Evolutionary conservation across 1,140 invertebrate species (phyloP).

Genomic region (Drosophila sechellia): DNA sequence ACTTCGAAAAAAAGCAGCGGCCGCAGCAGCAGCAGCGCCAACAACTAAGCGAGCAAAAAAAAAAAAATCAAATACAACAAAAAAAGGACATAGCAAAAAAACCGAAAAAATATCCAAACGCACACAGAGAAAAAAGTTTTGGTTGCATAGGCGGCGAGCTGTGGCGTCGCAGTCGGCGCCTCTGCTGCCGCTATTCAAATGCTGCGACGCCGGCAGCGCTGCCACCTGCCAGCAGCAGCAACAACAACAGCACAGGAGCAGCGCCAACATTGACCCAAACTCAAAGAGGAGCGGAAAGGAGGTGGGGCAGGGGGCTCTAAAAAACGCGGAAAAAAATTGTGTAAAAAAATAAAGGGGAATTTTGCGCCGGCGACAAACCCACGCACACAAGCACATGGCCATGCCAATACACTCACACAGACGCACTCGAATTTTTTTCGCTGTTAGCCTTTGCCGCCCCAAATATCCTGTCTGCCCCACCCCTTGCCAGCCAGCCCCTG

Average conservation of each 20-base stretch:
- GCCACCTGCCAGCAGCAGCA: constrained; percentile 72
- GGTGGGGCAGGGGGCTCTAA: constrained; percentile 61
- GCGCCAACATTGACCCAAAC: constrained; percentile 80
- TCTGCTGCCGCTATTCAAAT: constrained; percentile 77
- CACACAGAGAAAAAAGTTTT: constrained; percentile 63
- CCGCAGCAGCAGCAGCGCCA: constrained; percentile 51
- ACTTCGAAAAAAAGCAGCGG: constrained; percentile 64
- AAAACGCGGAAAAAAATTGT: constrained; percentile 79
- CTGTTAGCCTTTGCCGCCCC: constrained; percentile 76
- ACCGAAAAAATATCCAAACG: constrained; percentile 49
- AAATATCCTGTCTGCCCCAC: constrained; percentile 52
- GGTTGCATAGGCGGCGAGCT: constrained; percentile 76
- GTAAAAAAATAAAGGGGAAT: constrained; percentile 81
- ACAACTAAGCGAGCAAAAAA: constrained; percentile 71
- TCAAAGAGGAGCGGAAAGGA: constrained; percentile 47
- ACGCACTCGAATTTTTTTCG: constrained; percentile 69
- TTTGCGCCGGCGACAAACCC: constrained; percentile 72
- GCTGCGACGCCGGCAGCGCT: constrained; percentile 63
- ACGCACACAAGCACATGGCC: constrained; percentile 37
- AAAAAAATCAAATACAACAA: constrained; percentile 64
- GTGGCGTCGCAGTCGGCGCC: constrained; percentile 35
- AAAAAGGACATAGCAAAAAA: constrained; percentile 29
- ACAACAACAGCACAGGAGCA: constrained; percentile 35
- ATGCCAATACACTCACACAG: constrained; percentile 47
- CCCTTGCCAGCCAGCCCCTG: constrained; percentile 1